These are phyloP conservation scores for Antennarius maculatus DNA, from an alignment of 2,797 vertebrate genomes.

Conservation along the genomic window DNA sequence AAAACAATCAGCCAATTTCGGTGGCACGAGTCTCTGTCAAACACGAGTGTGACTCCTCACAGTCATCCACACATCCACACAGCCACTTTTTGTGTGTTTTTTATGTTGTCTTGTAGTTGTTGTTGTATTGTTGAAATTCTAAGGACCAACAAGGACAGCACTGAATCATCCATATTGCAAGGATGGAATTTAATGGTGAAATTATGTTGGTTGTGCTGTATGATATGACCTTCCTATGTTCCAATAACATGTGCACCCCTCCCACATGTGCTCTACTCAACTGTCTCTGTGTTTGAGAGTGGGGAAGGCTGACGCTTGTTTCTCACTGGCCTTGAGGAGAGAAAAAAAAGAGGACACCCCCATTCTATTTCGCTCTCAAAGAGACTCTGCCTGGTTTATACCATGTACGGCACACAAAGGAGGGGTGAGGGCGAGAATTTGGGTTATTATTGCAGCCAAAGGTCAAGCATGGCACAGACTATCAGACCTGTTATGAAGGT, in stretches of 20 bases:
- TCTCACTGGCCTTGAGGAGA: conserved; percentile 64
- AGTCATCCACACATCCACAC: conserved; percentile 47
- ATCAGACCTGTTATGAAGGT: conserved; percentile 76
- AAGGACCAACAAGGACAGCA: conserved; percentile 55
- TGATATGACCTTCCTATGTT: conserved; percentile 69
- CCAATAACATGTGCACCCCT: conserved; percentile 46
- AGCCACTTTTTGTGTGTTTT: conserved; percentile 69
- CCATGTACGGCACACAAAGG: conserved; percentile 53
- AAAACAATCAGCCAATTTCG: conserved; percentile 67
- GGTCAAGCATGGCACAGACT: conserved; percentile 79
- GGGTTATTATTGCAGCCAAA: conserved; percentile 74
- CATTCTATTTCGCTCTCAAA: conserved; percentile 61
- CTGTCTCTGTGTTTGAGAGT: conserved; percentile 66
- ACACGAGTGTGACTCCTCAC: conserved; percentile 55
- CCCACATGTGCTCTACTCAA: conserved; percentile 58
- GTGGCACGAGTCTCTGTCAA: conserved; percentile 55
- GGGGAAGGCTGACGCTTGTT: conserved; percentile 55
- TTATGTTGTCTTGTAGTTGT: conserved; percentile 77
- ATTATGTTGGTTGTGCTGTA: conserved; percentile 61
- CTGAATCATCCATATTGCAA: conserved; percentile 43
- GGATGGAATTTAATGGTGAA: conserved; percentile 56
- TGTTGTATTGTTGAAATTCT: conserved; percentile 74
- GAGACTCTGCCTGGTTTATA: conserved; percentile 56
- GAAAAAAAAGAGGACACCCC: conserved; percentile 59
- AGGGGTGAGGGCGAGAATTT: conserved; percentile 27